These are phyloP conservation scores for Triplophysa dalaica DNA, from an alignment of 2,113 vertebrate species.

Conservation along the genomic window DNA sequence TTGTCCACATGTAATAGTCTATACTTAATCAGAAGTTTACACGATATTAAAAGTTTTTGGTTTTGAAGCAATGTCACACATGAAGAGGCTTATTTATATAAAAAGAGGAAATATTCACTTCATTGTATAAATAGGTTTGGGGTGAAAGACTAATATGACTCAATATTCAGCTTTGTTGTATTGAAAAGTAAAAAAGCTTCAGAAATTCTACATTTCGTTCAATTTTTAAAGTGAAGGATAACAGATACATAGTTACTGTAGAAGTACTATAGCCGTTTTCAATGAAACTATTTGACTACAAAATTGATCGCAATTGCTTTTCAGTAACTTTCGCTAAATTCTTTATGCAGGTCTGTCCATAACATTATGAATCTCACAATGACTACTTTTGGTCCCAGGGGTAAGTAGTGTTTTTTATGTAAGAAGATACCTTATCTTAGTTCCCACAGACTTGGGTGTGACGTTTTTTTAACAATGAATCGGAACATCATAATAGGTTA, in stretches of 20 bases:
- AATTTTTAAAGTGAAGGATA: too few species aligned
- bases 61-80: background rate
- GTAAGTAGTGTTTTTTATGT: background rate
- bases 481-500: background rate
- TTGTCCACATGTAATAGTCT: background rate
- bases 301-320: too few species aligned
- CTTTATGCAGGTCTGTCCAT: background rate
- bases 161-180: too few species aligned
- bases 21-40: constrained; percentile 2
- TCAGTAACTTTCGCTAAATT: background rate
- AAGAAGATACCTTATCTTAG: background rate
- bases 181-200: too few species aligned
- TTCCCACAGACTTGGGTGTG: background rate
- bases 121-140: background rate
- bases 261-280: too few species aligned
- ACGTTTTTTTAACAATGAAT: background rate
- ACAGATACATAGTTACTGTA: too few species aligned
- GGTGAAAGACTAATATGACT: background rate
- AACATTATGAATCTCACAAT: background rate
- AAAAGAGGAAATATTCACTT: background rate
- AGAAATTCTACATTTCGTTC: too few species aligned
- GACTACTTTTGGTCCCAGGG: background rate
- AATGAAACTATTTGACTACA: too few species aligned
- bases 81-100: background rate
- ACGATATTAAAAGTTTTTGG: background rate